Evolutionary conservation across 2,888 invertebrate genomes (phyloP).

Genomic region (Acanthosepion pharaonis): DNA sequence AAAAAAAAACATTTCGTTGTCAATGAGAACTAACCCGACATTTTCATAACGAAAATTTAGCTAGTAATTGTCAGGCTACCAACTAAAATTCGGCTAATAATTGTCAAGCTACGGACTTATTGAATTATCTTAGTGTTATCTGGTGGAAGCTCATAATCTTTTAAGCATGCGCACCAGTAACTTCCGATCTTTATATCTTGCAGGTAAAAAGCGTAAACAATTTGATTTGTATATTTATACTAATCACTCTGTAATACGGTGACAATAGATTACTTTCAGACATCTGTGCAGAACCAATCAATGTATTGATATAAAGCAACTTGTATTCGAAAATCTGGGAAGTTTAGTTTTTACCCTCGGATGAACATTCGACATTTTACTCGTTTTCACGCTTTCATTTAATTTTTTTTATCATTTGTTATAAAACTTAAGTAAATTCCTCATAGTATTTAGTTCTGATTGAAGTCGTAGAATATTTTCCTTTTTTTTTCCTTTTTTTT

Average conservation of each 20-base stretch:
- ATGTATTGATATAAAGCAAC: background rate
- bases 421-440: too few relatives aligned
- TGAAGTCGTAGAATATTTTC: too few relatives aligned
- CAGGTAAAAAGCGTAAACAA: background rate
- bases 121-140: background rate
- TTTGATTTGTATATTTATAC: background rate
- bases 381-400: background rate
- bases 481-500: too few relatives aligned
- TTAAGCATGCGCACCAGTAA: background rate
- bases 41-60: too few relatives aligned
- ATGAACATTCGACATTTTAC: too few relatives aligned
- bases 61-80: too few relatives aligned
- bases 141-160: background rate
- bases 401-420: too few relatives aligned
- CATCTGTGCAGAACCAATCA: background rate
- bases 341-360: background rate
- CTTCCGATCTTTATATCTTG: background rate
- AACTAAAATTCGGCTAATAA: background rate
- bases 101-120: background rate
- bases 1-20: too few relatives aligned
- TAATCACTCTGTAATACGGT: background rate
- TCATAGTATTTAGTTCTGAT: too few relatives aligned
- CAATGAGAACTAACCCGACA: too few relatives aligned
- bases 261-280: background rate
- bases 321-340: background rate